phyloP scores from a whole-genome alignment of 1,140 invertebrate genomes.

The Pseudoatta argentina region DNA sequence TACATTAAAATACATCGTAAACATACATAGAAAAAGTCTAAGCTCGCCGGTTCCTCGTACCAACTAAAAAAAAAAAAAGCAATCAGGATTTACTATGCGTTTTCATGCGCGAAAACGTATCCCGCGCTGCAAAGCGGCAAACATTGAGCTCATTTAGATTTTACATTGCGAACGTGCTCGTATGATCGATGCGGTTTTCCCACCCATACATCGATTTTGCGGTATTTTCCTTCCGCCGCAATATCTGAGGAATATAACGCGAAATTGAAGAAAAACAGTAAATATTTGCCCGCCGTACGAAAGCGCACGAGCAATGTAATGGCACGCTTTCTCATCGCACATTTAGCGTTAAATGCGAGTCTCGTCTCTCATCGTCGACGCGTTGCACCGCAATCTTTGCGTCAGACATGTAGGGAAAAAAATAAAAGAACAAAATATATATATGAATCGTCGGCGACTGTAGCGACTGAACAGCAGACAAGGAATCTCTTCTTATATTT shows the following conservation, averaged over 20 bases:
- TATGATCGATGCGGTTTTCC: conserved; percentile 38
- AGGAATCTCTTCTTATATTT: not conserved
- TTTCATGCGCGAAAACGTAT: not conserved
- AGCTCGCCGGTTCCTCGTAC: not conserved
- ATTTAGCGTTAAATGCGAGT: conserved; percentile 32
- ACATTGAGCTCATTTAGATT: conserved; percentile 29
- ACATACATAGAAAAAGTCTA: not conserved
- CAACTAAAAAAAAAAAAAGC: not conserved
- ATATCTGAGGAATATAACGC: conserved; percentile 34
- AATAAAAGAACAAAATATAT: not conserved
- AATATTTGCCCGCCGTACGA: conserved; percentile 35
- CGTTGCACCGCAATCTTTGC: not conserved
- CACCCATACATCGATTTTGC: conserved; percentile 3
- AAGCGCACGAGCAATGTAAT: conserved; percentile 11
- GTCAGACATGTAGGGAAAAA: not conserved
- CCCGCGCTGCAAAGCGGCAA: conserved; percentile 20
- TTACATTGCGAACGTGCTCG: not conserved
- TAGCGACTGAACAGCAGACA: no score
- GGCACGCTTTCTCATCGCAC: conserved; percentile 37
- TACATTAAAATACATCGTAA: conserved; percentile 21
- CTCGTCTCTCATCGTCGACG: not conserved
- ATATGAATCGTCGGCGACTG: no score
- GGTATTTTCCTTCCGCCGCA: conserved; percentile 26
- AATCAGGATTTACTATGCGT: conserved; percentile 10
- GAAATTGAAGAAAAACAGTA: conserved; percentile 57